These are phyloP conservation scores for Peromyscus nudipes DNA, from an alignment of 2,797 vertebrate species.

Conservation along the genomic window DNA sequence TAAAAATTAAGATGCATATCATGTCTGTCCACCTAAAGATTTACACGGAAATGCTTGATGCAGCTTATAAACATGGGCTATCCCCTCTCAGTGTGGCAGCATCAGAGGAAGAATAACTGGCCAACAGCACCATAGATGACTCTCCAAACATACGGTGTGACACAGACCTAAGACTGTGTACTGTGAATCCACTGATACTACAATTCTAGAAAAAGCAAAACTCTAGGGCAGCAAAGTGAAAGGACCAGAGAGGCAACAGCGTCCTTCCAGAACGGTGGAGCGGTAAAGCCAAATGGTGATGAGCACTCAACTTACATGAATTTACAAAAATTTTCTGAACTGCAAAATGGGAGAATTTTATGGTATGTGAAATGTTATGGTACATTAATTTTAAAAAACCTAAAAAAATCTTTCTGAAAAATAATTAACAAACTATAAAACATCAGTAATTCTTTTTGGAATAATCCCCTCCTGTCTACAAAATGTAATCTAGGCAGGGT, in stretches of 20 bases:
- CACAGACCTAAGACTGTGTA: background rate
- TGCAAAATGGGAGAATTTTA: slow-evolving; percentile 40
- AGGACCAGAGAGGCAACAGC: background rate
- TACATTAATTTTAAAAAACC: background rate
- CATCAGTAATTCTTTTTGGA: background rate
- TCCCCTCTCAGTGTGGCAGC: background rate
- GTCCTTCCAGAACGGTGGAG: background rate
- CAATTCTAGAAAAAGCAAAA: slow-evolving; percentile 51
- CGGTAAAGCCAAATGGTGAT: slow-evolving; percentile 8
- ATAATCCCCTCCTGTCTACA: background rate
- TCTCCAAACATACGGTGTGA: background rate
- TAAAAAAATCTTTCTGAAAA: background rate
- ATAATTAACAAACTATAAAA: background rate
- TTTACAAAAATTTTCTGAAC: slow-evolving; percentile 24
- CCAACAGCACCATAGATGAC: background rate
- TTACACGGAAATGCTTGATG: background rate
- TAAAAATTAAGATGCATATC: background rate
- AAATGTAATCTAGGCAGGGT: background rate
- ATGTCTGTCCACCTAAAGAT: background rate
- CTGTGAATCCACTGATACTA: background rate
- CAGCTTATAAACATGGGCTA: background rate
- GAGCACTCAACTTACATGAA: background rate
- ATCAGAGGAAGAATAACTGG: background rate
- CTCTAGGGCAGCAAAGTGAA: background rate
- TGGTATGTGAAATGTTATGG: background rate